Evolutionary conservation across 2,888 invertebrate genomes (phyloP).

Genomic region (Papilio elwesi): DNA sequence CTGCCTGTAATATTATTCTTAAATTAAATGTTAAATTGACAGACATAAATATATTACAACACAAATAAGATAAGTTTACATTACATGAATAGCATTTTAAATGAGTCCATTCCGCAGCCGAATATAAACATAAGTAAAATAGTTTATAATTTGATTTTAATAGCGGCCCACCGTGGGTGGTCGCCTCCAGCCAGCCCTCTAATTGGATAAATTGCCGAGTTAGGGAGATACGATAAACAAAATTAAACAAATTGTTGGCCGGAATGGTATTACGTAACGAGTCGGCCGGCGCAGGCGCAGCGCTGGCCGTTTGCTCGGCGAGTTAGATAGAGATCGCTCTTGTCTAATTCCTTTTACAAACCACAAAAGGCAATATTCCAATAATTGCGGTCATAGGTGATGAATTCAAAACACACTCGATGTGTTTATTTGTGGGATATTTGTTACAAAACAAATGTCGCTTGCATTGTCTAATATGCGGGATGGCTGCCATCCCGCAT

Average conservation of each 20-base stretch:
- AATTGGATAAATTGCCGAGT: constrained; percentile 82
- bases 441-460: neutral
- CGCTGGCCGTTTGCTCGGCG: constrained; percentile 8
- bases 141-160: constrained; percentile 82
- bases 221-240: constrained; percentile 79
- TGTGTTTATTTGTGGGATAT: neutral
- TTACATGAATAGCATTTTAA: constrained; percentile 39
- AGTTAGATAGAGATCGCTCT: constrained; percentile 15
- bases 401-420: neutral
- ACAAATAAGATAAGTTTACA: constrained; percentile 1
- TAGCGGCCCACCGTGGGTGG: constrained; percentile 78
- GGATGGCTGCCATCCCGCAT: too few species aligned
- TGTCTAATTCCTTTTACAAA: constrained; percentile 9
- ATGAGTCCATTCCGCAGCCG: constrained; percentile 60
- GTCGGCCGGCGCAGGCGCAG: constrained; percentile 31
- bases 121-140: constrained; percentile 71
- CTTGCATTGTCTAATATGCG: too few species aligned
- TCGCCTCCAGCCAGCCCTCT: constrained; percentile 63
- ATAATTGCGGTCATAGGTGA: neutral
- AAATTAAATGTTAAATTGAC: neutral
- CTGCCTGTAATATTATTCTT: neutral
- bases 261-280: constrained; percentile 62
- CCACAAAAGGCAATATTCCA: constrained; percentile 6
- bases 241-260: constrained; percentile 77
- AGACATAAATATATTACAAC: constrained; percentile 8